Conservation (phyloP, 1,140 invertebrate species). For the Anthonomus grandis region DNA sequence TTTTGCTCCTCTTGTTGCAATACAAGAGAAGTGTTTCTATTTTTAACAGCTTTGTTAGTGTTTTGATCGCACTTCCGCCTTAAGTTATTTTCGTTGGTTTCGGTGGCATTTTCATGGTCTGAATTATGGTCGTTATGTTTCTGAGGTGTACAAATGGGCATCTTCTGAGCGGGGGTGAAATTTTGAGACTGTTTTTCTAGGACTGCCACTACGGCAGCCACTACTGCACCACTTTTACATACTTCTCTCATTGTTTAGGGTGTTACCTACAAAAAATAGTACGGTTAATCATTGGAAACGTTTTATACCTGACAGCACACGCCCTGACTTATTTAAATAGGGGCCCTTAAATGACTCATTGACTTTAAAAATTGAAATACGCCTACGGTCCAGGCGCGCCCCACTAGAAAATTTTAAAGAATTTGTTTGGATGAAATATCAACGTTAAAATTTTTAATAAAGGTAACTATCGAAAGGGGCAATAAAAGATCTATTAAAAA, state of each 20-base stretch:
- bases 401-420: too few relatives aligned
- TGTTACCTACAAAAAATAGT: not conserved
- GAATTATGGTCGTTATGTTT: not conserved
- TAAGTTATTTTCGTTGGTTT: conserved; percentile 16
- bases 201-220: conserved; percentile 43
- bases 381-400: too few relatives aligned
- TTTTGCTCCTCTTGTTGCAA: conserved; percentile 28
- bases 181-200: conserved; percentile 38
- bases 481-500: too few relatives aligned
- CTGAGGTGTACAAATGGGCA: conserved; percentile 1
- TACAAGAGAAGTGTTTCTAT: conserved; percentile 24
- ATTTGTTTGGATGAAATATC: too few relatives aligned
- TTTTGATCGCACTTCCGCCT: conserved; percentile 12
- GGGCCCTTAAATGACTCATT: too few relatives aligned
- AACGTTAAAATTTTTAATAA: not conserved
- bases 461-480: too few relatives aligned
- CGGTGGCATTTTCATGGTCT: not conserved
- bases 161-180: conserved; percentile 1
- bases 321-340: too few relatives aligned
- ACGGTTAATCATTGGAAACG: not conserved
- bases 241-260: conserved; percentile 32
- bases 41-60: conserved; percentile 18
- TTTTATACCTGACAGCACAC: not conserved
- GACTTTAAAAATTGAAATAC: too few relatives aligned
- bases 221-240: conserved; percentile 35